phyloP scores from a whole-genome alignment of 1,140 invertebrate genomes.

The Apis florea region DNA sequence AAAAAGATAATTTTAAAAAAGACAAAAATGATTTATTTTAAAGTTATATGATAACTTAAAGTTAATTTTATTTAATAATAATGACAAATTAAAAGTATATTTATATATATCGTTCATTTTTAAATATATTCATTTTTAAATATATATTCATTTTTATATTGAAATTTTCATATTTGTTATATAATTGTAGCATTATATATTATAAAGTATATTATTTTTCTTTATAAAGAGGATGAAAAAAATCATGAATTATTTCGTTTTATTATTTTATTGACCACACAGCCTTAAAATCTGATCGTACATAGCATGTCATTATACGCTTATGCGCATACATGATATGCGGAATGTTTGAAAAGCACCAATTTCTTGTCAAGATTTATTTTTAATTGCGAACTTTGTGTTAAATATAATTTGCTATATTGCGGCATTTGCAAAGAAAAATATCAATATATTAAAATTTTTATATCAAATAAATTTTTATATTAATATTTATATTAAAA shows the following conservation, averaged over 20 bases:
- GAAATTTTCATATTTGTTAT: too few species aligned
- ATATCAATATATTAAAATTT: neutral
- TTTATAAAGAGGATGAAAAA: neutral
- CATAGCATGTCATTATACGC: constrained; percentile 57
- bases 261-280: constrained; percentile 78
- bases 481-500: neutral
- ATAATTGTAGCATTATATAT: too few species aligned
- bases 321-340: constrained; percentile 41
- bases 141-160: too few species aligned
- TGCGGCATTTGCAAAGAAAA: constrained; percentile 5
- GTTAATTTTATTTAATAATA: too few species aligned
- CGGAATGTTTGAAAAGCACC: constrained; percentile 65
- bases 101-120: too few species aligned
- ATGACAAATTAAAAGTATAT: neutral
- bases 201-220: neutral
- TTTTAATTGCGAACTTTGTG: neutral
- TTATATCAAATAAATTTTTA: too few species aligned
- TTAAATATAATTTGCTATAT: neutral
- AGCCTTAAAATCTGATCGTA: constrained; percentile 77
- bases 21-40: neutral
- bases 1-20: neutral
- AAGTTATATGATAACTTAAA: too few species aligned
- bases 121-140: too few species aligned
- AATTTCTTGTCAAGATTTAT: constrained; percentile 24
- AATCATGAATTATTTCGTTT: constrained; percentile 48